Percentiles rank a stretch among this genome's conserved stretches.
Conservation (phyloP, 2,797 vertebrate species). For the Enteromius fasciolatus region DNA sequence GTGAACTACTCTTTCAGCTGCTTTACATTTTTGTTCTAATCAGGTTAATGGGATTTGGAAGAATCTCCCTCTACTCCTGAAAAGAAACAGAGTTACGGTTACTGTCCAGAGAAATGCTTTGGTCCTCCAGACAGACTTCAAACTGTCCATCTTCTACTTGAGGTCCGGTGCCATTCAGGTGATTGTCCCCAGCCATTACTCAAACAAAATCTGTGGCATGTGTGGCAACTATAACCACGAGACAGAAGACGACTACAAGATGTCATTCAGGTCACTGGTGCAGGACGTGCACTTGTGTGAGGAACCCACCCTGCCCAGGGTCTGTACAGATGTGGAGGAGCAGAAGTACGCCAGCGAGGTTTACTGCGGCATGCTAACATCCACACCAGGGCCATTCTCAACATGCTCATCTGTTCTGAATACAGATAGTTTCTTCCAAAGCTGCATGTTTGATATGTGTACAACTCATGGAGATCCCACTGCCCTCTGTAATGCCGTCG, state of each 20-base stretch:
- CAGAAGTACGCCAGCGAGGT: constrained; percentile 70
- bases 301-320: constrained; percentile 57
- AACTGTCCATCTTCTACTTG: constrained; percentile 79
- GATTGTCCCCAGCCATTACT: constrained; percentile 76
- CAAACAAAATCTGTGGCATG: constrained; percentile 81
- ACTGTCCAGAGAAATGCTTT: constrained; percentile 71
- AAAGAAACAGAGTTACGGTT: constrained; percentile 67
- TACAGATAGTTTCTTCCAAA: constrained; percentile 76
- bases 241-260: constrained; percentile 74
- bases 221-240: constrained; percentile 85
- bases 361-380: constrained; percentile 80
- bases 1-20: not conserved
- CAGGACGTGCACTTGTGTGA: constrained; percentile 70
- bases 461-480: constrained; percentile 69
- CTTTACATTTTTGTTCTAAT: not conserved
- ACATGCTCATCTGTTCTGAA: constrained; percentile 74
- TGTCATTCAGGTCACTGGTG: constrained; percentile 68
- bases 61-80: constrained; percentile 75
- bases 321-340: constrained; percentile 72
- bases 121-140: constrained; percentile 75
- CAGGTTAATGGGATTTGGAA: constrained; percentile 83
- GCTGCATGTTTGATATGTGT: constrained; percentile 82
- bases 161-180: constrained; percentile 76
- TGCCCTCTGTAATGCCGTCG: constrained; percentile 73
- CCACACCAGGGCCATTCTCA: constrained; percentile 75